Conservation (phyloP, 1,140 invertebrate genomes). For the Berghia stephanieae region DNA sequence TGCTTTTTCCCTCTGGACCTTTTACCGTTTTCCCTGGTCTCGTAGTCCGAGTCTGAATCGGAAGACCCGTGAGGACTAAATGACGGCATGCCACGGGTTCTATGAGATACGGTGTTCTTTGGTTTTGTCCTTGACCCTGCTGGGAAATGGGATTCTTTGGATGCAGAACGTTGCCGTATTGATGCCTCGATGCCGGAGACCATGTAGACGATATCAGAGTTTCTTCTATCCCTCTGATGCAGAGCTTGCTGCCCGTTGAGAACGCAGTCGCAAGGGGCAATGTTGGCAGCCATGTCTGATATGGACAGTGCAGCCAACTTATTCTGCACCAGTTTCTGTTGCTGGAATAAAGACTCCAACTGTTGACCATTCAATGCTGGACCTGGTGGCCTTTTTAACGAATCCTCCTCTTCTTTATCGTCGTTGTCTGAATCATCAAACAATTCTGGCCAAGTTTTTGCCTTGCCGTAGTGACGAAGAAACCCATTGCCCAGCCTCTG, state of each 20-base stretch:
- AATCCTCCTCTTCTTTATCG: not conserved
- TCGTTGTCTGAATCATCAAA: constrained; percentile 31
- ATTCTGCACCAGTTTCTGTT: constrained; percentile 23
- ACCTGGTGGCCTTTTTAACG: not conserved
- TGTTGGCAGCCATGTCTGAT: constrained; percentile 17
- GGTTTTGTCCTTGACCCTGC: constrained; percentile 12
- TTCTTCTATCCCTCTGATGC: too few species aligned
- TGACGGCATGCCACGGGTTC: constrained; percentile 10
- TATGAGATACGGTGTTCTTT: constrained; percentile 18
- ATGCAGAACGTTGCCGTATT: too few species aligned
- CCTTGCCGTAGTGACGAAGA: constrained; percentile 17
- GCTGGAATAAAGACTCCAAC: not conserved
- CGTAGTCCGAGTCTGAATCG: constrained; percentile 19
- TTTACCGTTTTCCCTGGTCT: not conserved
- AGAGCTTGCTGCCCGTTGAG: too few species aligned
- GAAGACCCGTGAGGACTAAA: constrained; percentile 32
- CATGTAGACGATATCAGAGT: too few species aligned
- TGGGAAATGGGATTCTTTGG: not conserved
- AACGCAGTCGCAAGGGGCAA: constrained; percentile 19
- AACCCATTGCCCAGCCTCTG: too few species aligned
- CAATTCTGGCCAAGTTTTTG: constrained; percentile 19
- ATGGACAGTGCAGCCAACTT: constrained; percentile 31
- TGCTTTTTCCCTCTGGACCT: too few species aligned
- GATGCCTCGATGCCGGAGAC: too few species aligned
- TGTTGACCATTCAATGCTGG: too few species aligned